These are phyloP conservation scores for Emmelina monodactyla DNA, from an alignment of 2,888 invertebrate genomes.

Conservation along the genomic window DNA sequence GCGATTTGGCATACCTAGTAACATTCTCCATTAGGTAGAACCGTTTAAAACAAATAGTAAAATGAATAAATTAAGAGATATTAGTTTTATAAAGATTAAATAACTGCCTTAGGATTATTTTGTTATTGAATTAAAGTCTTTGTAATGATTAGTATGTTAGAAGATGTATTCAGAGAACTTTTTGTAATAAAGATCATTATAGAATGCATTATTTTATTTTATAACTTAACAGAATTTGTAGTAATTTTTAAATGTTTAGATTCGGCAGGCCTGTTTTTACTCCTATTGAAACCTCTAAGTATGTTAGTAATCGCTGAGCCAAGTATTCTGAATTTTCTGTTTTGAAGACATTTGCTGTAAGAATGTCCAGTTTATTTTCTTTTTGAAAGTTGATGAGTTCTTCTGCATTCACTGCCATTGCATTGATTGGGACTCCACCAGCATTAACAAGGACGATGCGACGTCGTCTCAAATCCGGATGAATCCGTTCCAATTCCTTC, in stretches of 20 bases:
- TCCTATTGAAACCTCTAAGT: constrained; percentile 48
- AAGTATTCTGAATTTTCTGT: constrained; percentile 30
- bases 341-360: constrained; percentile 41
- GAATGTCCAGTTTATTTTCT: constrained; percentile 38
- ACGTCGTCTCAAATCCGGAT: constrained; percentile 43
- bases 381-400: constrained; percentile 39
- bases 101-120: too few relatives aligned
- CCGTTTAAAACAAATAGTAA: too few relatives aligned
- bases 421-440: constrained; percentile 38
- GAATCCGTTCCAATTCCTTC: constrained; percentile 36
- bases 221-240: too few relatives aligned
- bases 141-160: too few relatives aligned
- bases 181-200: too few relatives aligned
- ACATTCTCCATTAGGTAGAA: too few relatives aligned
- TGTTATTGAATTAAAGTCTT: too few relatives aligned
- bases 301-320: constrained; percentile 40
- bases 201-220: too few relatives aligned
- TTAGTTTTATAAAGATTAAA: too few relatives aligned
- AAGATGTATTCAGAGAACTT: too few relatives aligned
- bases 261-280: constrained; percentile 51
- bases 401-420: constrained; percentile 42
- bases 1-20: too few relatives aligned
- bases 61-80: too few relatives aligned
- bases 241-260: constrained; percentile 33
- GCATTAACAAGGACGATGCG: constrained; percentile 49